Evolutionary conservation across 1,140 invertebrate species (phyloP).

Genomic region (Heterodera carotae): DNA sequence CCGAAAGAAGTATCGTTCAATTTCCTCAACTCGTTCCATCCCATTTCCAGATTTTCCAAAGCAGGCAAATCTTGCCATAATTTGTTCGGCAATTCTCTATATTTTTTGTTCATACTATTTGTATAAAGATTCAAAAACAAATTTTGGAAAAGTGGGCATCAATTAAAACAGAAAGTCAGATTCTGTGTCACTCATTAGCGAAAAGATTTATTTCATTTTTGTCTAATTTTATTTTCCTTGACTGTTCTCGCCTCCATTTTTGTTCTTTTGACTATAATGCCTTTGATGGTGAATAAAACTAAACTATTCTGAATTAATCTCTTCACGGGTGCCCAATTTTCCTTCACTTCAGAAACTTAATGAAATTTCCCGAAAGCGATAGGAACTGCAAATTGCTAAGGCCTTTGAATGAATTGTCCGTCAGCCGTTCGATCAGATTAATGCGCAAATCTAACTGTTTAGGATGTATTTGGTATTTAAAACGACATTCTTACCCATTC

Average conservation of each 20-base stretch:
- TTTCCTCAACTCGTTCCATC: conserved; percentile 44
- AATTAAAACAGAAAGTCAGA: too few relatives aligned
- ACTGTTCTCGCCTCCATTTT: too few relatives aligned
- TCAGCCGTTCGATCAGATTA: conserved; percentile 46
- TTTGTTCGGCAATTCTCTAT: conserved; percentile 26
- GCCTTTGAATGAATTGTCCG: conserved; percentile 27
- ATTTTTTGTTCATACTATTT: neutral
- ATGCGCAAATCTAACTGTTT: conserved; percentile 44
- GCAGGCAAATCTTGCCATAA: conserved; percentile 35
- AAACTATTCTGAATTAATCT: too few relatives aligned
- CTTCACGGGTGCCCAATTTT: too few relatives aligned
- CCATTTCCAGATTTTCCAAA: conserved; percentile 43
- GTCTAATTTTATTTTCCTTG: too few relatives aligned
- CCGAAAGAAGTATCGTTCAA: conserved; percentile 37
- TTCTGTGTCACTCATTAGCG: too few relatives aligned
- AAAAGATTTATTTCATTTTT: conserved; percentile 9
- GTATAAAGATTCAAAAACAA: too few relatives aligned
- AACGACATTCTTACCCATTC: conserved; percentile 28
- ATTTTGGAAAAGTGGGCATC: too few relatives aligned
- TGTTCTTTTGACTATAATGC: too few relatives aligned
- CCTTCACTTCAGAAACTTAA: conserved; percentile 28
- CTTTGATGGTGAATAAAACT: too few relatives aligned
- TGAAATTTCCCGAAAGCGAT: conserved; percentile 47
- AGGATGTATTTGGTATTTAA: neutral
- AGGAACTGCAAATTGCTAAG: conserved; percentile 39